Base-by-base conservation (phyloP, 2,888 invertebrate species). In the Bugulina stolonifera region DNA sequence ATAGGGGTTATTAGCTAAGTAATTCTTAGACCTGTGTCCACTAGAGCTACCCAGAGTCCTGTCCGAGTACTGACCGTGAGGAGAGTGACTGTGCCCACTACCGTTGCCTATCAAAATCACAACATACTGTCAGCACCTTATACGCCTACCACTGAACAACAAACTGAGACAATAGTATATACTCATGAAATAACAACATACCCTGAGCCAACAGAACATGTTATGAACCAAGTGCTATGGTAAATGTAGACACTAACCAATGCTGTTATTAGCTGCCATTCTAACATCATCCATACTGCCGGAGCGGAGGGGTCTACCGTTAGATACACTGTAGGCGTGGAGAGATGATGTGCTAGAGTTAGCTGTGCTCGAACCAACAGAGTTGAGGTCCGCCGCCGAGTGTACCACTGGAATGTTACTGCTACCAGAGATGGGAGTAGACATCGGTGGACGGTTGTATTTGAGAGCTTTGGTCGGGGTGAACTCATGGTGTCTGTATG, bases 211-310 rank as follows among this genome's bases (percentile, higher is more conserved):
- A n/a, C n/a, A n/a, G n/a, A n/a, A n/a, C n/a, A n/a, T n/a, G n/a
- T n/a, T n/a, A n/a, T n/a, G n/a, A n/a, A n/a, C n/a, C n/a, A n/a
- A n/a, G n/a, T n/a, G n/a, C n/a, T n/a, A n/a, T n/a, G n/a, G n/a
- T n/a, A n/a, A n/a, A n/a, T n/a, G n/a, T n/a, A n/a, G n/a, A n/a
- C n/a, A n/a, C n/a, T n/a, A n/a, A n/a, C n/a, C n/a, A n/a, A n/a
- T 32, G 58, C 10, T 70, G 52, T 25, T 34, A 34, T 64, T 5
- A 72, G 72, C 27, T 55, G 27, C 69, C n/a, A 58, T 0, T 22
- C 29, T 25, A 69, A 57, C 55, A 72, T 72, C 69, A 69, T 75
- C 55, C 35, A 35, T 34, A 35, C 71, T 71, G n/a, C 71, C 71
- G 5, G 71, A 69, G 70, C 70, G 70, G 3, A 70, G 70, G 3